Conservation (phyloP, 1,140 invertebrate genomes). For the Penaeus indicus region DNA sequence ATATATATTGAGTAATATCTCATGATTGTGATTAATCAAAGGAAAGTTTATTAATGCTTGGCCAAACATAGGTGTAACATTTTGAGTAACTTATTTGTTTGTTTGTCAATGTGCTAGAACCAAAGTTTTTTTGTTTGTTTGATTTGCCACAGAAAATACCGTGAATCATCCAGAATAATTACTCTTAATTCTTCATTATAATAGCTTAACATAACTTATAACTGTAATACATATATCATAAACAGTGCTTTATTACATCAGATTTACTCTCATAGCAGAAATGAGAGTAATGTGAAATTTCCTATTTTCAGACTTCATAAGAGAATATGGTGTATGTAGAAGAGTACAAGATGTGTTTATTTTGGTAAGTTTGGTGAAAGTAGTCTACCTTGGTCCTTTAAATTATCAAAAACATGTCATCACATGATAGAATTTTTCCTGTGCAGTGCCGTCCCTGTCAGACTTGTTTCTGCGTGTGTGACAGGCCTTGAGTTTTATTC, state of each 20-base stretch:
- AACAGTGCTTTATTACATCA: background rate
- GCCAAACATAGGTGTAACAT: too few relatives aligned
- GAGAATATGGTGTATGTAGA: background rate
- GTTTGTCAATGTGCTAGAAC: too few relatives aligned
- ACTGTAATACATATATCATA: background rate
- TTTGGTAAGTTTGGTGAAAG: background rate
- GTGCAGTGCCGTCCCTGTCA: constrained; percentile 7
- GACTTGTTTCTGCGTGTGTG: background rate
- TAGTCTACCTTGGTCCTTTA: background rate
- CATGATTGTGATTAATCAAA: too few relatives aligned
- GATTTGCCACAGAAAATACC: too few relatives aligned
- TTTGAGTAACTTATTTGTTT: too few relatives aligned
- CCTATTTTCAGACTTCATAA: constrained; percentile 45
- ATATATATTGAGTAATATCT: too few relatives aligned
- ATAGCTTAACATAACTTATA: too few relatives aligned
- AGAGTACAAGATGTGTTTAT: constrained; percentile 14
- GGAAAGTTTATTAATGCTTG: too few relatives aligned
- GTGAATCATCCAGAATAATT: too few relatives aligned
- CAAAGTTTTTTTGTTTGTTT: too few relatives aligned
- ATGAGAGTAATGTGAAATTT: background rate
- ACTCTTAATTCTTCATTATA: too few relatives aligned
- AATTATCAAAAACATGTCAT: background rate
- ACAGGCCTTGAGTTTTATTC: background rate
- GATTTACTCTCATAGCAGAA: background rate
- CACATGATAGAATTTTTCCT: constrained; percentile 21